Conservation (phyloP, 2,113 vertebrate genomes). For the Ia io region DNA sequence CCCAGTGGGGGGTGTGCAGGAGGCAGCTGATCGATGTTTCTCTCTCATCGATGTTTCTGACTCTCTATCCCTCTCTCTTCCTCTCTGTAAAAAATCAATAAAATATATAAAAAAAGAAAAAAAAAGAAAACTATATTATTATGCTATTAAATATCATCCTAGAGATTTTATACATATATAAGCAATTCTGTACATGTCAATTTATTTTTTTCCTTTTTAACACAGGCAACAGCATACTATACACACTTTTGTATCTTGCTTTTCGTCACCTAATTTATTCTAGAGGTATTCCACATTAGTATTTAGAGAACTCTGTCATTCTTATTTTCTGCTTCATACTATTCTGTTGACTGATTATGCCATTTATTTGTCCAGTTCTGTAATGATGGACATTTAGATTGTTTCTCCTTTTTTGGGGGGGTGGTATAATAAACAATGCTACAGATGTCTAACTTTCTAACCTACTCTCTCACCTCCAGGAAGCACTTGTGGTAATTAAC, state of each 20-base stretch:
- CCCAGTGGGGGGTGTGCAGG: no score
- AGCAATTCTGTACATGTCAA: background rate
- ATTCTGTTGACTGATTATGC: background rate
- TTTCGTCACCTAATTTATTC: background rate
- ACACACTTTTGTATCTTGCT: background rate
- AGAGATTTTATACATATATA: background rate
- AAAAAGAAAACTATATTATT: constrained; percentile 18
- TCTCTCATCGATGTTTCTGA: no score
- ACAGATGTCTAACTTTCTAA: background rate
- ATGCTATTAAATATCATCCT: background rate
- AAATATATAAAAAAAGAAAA: no score
- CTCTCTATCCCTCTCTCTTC: no score
- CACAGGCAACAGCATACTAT: background rate
- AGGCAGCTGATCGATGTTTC: no score
- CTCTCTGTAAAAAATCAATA: no score
- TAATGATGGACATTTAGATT: background rate
- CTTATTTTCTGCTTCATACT: constrained; percentile 20
- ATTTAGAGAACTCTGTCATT: background rate
- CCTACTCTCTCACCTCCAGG: background rate
- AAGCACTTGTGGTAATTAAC: background rate
- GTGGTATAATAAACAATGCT: background rate
- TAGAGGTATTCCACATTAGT: background rate
- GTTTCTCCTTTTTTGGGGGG: background rate
- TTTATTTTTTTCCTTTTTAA: background rate
- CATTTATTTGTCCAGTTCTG: background rate